Base-by-base conservation (phyloP, 2,888 invertebrate species). In the Andrena bicolor region DNA sequence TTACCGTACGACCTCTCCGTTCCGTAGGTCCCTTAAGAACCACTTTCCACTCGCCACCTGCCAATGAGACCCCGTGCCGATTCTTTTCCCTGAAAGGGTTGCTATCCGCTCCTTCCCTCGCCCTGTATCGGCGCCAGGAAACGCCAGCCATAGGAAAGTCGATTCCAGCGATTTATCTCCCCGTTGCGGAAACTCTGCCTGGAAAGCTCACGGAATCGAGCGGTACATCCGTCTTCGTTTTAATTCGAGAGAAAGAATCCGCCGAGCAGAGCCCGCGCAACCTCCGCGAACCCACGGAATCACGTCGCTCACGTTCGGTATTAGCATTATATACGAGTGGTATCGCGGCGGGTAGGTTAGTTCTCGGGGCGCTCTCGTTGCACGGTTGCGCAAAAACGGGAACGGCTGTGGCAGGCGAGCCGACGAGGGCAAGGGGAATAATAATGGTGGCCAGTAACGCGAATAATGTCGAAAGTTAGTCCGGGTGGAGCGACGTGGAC, bases 381-480 rank as follows among this genome's bases (percentile, higher is more conserved):
- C 51, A 26, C 23, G 63, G 30, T 72, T 30, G 66, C 32, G 51
- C 32, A 68, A 80, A 76, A 82, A 76, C 53, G 20, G 20, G 26
- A 65, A 64, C 30, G 69, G 49, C 51, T 7, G 10, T 13, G 61
- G 30, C 20, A 23, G 20, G 23, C 3, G 4, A n/a, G 20, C 20
- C 51, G 51, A 8, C 26, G 56, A 58, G 35, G 56, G 20, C 0
- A 51, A 76, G 76, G 30, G 75, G 75, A 80, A 86, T 87, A 86
- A 87, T 87, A 87, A 86, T 75, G 77, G 87, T 71, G 76, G 72
- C 53, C 71, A 66, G 82, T 80, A 88, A 86, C 85, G 87, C 85
- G 87, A 85, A 88, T 91, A 90, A 90, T 89, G 88, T 84, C 85
- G 79, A 90, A 91, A 91, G 90, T 90, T 90, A 80, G 86, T 66